These are phyloP conservation scores for Halichoerus grypus DNA, from an alignment of 2,113 vertebrate species.

Conservation along the genomic window DNA sequence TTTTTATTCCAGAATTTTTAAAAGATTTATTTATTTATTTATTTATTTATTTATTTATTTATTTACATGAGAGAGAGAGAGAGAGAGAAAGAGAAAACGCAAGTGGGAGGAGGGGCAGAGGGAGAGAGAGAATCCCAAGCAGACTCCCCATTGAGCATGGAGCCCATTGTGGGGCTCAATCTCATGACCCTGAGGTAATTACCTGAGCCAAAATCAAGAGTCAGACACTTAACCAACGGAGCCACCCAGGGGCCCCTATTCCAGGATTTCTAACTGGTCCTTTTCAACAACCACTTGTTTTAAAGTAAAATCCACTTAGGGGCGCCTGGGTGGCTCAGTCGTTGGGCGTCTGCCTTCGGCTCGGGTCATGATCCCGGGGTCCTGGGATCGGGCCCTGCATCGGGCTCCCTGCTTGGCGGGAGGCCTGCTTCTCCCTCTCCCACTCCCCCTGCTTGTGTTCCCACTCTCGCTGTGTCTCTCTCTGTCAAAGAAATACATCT, in stretches of 20 bases:
- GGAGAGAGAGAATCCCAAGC: neutral
- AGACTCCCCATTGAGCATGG: neutral
- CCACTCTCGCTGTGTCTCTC: too few relatives aligned
- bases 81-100: neutral
- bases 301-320: conserved; percentile 24
- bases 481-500: too few relatives aligned
- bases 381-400: too few relatives aligned
- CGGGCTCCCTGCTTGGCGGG: too few relatives aligned
- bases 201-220: neutral
- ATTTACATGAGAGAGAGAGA: neutral
- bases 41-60: neutral
- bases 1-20: neutral
- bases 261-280: neutral
- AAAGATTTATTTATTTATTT: neutral
- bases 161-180: neutral
- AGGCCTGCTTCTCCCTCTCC: too few relatives aligned
- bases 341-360: too few relatives aligned
- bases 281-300: conserved; percentile 32
- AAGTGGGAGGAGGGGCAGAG: neutral
- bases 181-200: neutral
- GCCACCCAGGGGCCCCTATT: neutral
- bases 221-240: neutral
- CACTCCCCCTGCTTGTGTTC: too few relatives aligned
- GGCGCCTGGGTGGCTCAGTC: too few relatives aligned
- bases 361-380: too few relatives aligned